Evolutionary conservation across 2,888 invertebrate species (phyloP).

Genomic region (Clistopyga incitator): DNA sequence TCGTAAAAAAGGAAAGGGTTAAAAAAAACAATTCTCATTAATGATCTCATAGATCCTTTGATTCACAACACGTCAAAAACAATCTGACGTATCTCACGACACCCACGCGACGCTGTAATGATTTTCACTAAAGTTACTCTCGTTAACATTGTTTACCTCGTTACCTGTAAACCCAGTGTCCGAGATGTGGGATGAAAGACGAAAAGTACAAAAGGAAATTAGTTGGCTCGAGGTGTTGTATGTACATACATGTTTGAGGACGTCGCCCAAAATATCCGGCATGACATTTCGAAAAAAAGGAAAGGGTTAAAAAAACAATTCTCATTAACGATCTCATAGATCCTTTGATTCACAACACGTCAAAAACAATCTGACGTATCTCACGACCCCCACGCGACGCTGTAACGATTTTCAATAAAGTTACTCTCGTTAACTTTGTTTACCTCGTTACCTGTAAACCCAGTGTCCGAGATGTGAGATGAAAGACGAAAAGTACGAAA

Average conservation of each 20-base stretch:
- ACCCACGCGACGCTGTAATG: conserved; percentile 19
- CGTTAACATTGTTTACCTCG: conserved; percentile 12
- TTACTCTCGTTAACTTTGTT: too few relatives aligned
- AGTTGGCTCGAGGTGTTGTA: neutral
- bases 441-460: too few relatives aligned
- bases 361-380: too few relatives aligned
- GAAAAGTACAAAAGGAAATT: neutral
- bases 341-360: too few relatives aligned
- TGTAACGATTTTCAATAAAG: too few relatives aligned
- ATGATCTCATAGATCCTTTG: neutral
- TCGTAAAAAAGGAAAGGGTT: neutral
- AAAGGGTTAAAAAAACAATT: too few relatives aligned
- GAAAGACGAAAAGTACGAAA: too few relatives aligned
- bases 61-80: neutral
- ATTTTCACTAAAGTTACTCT: conserved; percentile 44
- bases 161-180: conserved; percentile 1
- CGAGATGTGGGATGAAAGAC: conserved; percentile 12
- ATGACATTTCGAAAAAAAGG: conserved; percentile 61
- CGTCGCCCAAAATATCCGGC: conserved; percentile 59
- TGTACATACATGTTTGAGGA: conserved; percentile 29
- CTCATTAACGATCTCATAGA: too few relatives aligned
- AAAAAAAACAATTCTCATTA: neutral
- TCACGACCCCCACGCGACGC: too few relatives aligned
- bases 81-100: neutral
- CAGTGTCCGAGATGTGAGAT: too few relatives aligned